Evolutionary conservation across 2,113 vertebrate genomes (phyloP), one percentile per base, ranked within the genome.

Genomic region (Malurus cyaneus): DNA sequence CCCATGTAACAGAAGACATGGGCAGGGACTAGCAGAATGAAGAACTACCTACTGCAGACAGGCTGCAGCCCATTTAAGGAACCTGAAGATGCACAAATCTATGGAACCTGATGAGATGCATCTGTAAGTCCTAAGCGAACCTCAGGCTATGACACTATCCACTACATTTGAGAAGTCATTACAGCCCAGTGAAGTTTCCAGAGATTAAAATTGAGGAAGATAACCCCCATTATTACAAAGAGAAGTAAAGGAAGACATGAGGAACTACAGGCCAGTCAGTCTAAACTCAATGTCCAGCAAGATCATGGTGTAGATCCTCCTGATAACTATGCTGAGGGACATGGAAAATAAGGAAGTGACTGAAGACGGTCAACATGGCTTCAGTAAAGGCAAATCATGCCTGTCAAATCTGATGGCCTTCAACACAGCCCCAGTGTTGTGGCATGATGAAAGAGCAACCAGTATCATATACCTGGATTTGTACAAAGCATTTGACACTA

Each of bases 61-160:
- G 15, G 7, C 0, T 57, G 28, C 24, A 78, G 23, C 13, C 9
- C 36, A 64, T 39, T 28, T 29, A 50, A 77, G 36, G 36, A 90
- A 84, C 5, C 4, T 46, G 36, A 57, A 83, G 16, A 8, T 57
- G 23, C 49, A 62, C 50, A 39, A 25, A 16, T 36, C 18, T 18
- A 32, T 18, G 15, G 11, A 17, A 46, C 24, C 32, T 50, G 31
- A 13, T n/a, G 53, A 81, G 39, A 46, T 19, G 4, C 39, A 60
- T 10, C 39, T 29, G 11, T 0, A 0, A 66, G 32, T n/a, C 19
- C 36, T 50, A 14, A 44, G 59, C 17, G 9, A 36, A 56, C 6
- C 42, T 56, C 74, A 56, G 17, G 19, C 4, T 14, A 70, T 47
- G 29, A 52, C 6, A 24, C 11, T 12, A 42, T 11, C 32, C 46